A percentile compares a stretch with the other conserved stretches of the same genome.
These are phyloP conservation scores for Nomada fucata DNA, from an alignment of 2,888 invertebrate species.

Conservation along the genomic window DNA sequence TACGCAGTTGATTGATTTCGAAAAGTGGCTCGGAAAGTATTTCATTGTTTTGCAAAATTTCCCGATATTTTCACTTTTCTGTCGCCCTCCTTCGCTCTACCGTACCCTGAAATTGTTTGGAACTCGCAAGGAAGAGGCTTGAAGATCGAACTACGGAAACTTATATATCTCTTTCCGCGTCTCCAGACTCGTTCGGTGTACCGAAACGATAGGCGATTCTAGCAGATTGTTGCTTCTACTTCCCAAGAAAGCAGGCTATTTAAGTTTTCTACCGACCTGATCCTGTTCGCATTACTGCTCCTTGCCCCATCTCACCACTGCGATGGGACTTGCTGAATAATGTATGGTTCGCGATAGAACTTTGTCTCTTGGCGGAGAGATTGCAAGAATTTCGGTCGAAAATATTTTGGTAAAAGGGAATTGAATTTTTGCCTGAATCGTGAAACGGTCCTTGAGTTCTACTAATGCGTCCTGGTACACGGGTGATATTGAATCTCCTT, in stretches of 20 bases:
- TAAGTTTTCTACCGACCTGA: neutral
- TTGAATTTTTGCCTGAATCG: neutral
- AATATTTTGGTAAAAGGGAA: neutral
- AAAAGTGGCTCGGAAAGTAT: neutral
- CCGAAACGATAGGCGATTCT: constrained; percentile 38
- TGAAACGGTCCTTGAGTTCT: too few species aligned
- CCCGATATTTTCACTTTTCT: neutral
- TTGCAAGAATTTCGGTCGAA: constrained; percentile 45
- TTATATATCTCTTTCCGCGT: constrained; percentile 19
- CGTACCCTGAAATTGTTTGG: neutral
- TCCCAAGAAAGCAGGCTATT: constrained; percentile 38
- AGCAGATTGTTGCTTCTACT: constrained; percentile 51
- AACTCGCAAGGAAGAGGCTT: neutral
- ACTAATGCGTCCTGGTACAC: too few species aligned
- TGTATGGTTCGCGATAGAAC: constrained; percentile 61
- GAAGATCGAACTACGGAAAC: constrained; percentile 13
- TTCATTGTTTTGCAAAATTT: neutral
- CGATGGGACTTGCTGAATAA: constrained; percentile 58
- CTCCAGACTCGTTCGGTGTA: neutral
- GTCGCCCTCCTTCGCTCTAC: too few species aligned
- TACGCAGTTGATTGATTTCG: neutral
- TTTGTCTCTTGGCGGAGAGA: constrained; percentile 41
- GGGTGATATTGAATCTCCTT: too few species aligned
- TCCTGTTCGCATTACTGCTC: neutral
- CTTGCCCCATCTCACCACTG: constrained; percentile 8